Evolutionary conservation across 1,140 invertebrate species (phyloP).

Genomic region (Drosophila mayri): DNA sequence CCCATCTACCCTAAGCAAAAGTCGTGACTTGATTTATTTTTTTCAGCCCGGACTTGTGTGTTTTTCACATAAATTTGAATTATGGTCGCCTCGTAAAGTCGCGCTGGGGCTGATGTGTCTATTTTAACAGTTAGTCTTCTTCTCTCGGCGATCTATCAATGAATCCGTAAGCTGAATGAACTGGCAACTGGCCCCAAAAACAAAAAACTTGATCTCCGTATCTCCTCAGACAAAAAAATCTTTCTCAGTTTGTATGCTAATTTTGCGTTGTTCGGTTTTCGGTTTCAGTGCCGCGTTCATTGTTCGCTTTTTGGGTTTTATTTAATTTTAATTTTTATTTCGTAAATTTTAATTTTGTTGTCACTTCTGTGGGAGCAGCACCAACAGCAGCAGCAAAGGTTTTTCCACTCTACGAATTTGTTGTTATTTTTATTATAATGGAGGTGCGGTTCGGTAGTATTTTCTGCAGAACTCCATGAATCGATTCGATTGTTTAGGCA

Average conservation of each 20-base stretch:
- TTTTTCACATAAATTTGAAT: slow-evolving; percentile 62
- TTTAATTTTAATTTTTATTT: slow-evolving; percentile 84
- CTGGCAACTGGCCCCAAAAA: slow-evolving; percentile 57
- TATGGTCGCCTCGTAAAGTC: slow-evolving; percentile 50
- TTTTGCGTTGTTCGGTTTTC: slow-evolving; percentile 47
- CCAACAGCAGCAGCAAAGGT: slow-evolving; percentile 50
- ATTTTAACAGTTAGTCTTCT: slow-evolving; percentile 50
- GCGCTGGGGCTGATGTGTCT: slow-evolving; percentile 47
- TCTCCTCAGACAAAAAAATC: slow-evolving; percentile 42
- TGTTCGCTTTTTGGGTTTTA: slow-evolving; percentile 55
- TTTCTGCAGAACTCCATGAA: slow-evolving; percentile 68
- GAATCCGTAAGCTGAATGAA: slow-evolving; percentile 73
- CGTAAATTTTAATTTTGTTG: slow-evolving; percentile 82
- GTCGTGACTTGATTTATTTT: slow-evolving; percentile 56
- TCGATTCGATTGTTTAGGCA: slow-evolving; percentile 68
- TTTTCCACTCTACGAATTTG: slow-evolving; percentile 57
- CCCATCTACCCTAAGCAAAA: slow-evolving; percentile 8
- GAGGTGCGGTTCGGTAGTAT: slow-evolving; percentile 76
- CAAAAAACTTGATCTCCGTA: slow-evolving; percentile 26
- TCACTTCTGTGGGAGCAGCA: slow-evolving; percentile 72
- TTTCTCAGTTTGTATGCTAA: slow-evolving; percentile 73
- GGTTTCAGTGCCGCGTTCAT: slow-evolving; percentile 42
- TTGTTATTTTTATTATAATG: slow-evolving; percentile 70
- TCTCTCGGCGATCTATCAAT: slow-evolving; percentile 69
- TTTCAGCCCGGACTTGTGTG: slow-evolving; percentile 48